Conservation (phyloP, 2,113 vertebrate genomes). For the Phalacrocorax carbo region DNA sequence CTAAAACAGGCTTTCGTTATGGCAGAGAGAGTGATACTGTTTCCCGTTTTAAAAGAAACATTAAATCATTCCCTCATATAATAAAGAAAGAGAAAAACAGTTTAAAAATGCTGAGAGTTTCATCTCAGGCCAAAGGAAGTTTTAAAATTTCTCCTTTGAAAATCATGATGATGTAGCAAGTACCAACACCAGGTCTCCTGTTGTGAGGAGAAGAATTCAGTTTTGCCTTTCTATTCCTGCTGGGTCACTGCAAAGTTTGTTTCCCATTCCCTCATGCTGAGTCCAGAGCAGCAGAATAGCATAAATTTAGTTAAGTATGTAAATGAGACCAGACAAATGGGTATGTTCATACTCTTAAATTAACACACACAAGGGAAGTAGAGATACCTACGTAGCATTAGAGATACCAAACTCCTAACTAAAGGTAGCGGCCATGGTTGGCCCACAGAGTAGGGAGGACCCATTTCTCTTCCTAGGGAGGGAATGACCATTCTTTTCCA, state of each 20-base stretch:
- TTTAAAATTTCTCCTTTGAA: conserved; percentile 61
- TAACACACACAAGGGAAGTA: background rate
- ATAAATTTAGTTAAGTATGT: conserved; percentile 47
- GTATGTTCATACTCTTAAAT: background rate
- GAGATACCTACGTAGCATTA: background rate
- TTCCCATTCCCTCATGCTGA: conserved; percentile 41
- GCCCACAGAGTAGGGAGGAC: background rate
- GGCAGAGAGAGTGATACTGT: background rate
- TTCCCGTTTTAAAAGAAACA: conserved; percentile 43
- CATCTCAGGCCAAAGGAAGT: conserved; percentile 42
- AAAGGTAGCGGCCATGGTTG: background rate
- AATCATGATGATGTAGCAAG: conserved; percentile 30
- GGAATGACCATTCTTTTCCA: background rate
- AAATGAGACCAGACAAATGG: conserved; percentile 11
- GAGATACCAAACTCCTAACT: background rate
- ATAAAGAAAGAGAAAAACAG: conserved; percentile 13
- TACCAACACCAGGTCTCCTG: conserved; percentile 42
- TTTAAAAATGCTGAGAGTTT: background rate
- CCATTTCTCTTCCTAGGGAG: background rate
- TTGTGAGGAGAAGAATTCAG: conserved; percentile 12
- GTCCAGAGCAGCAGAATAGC: conserved; percentile 10
- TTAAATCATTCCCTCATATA: background rate
- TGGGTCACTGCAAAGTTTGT: conserved; percentile 52
- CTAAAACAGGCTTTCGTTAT: conserved; percentile 12
- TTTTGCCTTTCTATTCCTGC: conserved; percentile 31